phyloP scores from a whole-genome alignment of 2,113 vertebrate genomes.

The Seriola quinqueradiata region DNA sequence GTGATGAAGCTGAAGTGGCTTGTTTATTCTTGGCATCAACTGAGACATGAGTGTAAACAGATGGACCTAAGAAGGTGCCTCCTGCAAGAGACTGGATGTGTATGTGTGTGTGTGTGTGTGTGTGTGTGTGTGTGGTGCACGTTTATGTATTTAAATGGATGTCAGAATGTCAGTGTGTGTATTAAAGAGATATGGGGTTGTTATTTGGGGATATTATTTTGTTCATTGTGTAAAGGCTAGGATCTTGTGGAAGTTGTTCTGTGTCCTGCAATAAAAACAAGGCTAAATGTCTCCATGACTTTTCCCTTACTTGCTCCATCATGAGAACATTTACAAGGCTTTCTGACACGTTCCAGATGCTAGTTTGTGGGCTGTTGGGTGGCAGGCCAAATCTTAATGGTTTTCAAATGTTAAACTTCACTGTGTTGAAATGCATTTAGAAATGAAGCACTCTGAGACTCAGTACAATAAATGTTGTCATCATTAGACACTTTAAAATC shows the following conservation, averaged over 20 bases:
- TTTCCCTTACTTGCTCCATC: constrained; percentile 25
- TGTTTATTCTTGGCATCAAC: constrained; percentile 41
- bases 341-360: constrained; percentile 73
- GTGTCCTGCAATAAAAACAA: constrained; percentile 73
- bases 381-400: constrained; percentile 51
- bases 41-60: constrained; percentile 54
- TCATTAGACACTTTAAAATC: constrained; percentile 68
- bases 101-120: constrained; percentile 24
- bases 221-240: constrained; percentile 47
- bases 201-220: constrained; percentile 25
- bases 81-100: constrained; percentile 27
- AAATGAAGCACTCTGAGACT: constrained; percentile 23
- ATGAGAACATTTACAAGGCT: constrained; percentile 56
- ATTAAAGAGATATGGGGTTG: not conserved
- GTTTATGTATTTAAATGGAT: constrained; percentile 36
- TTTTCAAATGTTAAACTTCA: constrained; percentile 58
- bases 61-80: constrained; percentile 47
- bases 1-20: constrained; percentile 47
- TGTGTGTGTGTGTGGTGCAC: constrained; percentile 22
- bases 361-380: constrained; percentile 42
- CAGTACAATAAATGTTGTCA: constrained; percentile 45
- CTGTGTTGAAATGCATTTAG: constrained; percentile 31
- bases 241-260: constrained; percentile 63
- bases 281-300: constrained; percentile 51
- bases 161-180: constrained; percentile 38